Conservation (phyloP, 1,140 invertebrate genomes). For the Coptotermes formosanus region DNA sequence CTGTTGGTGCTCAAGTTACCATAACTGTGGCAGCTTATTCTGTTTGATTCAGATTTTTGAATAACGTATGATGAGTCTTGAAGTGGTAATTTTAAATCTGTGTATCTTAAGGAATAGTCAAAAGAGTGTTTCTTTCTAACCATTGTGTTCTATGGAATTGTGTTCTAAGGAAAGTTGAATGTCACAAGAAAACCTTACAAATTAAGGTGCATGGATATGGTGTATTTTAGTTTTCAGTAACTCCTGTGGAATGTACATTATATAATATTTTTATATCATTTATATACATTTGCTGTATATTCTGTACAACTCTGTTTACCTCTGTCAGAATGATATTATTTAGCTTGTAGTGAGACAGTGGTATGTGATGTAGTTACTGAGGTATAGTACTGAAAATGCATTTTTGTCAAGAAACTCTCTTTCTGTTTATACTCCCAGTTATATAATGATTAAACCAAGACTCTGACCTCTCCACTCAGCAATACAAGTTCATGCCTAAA, state of each 20-base stretch:
- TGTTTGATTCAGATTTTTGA: too few relatives aligned
- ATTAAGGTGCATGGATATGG: background rate
- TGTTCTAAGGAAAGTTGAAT: background rate
- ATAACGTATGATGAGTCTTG: too few relatives aligned
- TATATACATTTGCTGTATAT: constrained; percentile 4
- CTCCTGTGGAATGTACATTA: background rate
- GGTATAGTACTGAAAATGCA: background rate
- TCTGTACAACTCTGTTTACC: constrained; percentile 12
- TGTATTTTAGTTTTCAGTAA: background rate
- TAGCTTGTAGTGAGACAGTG: background rate
- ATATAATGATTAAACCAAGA: too few relatives aligned
- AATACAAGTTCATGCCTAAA: background rate
- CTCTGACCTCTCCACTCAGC: too few relatives aligned
- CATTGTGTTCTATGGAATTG: background rate
- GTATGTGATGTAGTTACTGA: background rate
- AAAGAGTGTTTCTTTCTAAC: background rate
- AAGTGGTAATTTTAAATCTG: too few relatives aligned
- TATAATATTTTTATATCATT: constrained; percentile 16
- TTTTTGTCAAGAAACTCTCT: background rate
- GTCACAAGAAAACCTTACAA: background rate
- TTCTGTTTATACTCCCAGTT: too few relatives aligned
- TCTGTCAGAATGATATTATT: background rate
- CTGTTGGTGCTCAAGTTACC: background rate
- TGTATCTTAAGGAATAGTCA: background rate
- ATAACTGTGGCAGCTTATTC: background rate